Evolutionary conservation across 2,797 vertebrate genomes (phyloP).

Genomic region (Rhabdomys pumilio): DNA sequence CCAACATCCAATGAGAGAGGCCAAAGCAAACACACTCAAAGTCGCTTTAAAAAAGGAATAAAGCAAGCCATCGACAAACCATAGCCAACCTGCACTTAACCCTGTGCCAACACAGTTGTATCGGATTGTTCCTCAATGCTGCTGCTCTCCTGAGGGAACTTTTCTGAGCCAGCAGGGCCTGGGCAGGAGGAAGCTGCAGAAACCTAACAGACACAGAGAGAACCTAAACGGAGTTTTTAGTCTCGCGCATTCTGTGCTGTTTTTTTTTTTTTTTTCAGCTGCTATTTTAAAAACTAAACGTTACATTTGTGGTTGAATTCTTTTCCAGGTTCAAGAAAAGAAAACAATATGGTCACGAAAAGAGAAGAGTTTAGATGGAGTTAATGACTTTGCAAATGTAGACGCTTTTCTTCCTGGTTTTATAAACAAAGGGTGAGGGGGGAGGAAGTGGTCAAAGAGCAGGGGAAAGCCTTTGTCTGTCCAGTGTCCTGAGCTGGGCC

Average conservation of each 20-base stretch:
- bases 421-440: slow-evolving; percentile 12
- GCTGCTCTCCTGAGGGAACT: not conserved
- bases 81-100: not conserved
- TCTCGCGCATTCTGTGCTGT: slow-evolving; percentile 74
- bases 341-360: slow-evolving; percentile 32
- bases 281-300: slow-evolving; percentile 83
- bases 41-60: not conserved
- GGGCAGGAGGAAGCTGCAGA: slow-evolving; percentile 51
- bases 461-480: not conserved
- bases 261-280: slow-evolving; percentile 18
- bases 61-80: not conserved
- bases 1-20: slow-evolving; percentile 23
- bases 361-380: slow-evolving; percentile 29
- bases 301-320: slow-evolving; percentile 74
- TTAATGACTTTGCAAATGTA: slow-evolving; percentile 71
- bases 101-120: not conserved
- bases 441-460: slow-evolving; percentile 24
- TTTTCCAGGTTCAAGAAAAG: slow-evolving; percentile 69
- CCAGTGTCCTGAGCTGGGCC: not conserved
- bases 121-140: not conserved
- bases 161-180: not conserved
- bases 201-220: not conserved
- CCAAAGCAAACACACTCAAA: not conserved
- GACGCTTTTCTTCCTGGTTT: slow-evolving; percentile 65
- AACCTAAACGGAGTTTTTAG: slow-evolving; percentile 61